Conservation (phyloP, 2,888 invertebrate species). For the Acanthosepion pharaonis region DNA sequence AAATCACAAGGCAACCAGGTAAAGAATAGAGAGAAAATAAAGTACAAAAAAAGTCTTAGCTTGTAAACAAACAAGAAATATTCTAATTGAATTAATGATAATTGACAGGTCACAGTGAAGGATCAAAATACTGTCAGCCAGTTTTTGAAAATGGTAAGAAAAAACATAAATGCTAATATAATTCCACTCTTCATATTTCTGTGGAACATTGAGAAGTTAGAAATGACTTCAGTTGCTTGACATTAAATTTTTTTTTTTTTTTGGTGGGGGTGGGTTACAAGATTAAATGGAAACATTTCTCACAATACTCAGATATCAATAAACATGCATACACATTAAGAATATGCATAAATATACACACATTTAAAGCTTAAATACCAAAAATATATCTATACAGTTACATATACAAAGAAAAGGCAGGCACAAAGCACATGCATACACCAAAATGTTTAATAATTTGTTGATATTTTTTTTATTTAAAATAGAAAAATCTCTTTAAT, state of each 20-base stretch:
- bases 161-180: neutral
- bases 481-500: too few species aligned
- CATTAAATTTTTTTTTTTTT: too few species aligned
- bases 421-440: neutral
- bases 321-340: neutral
- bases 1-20: neutral
- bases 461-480: too few species aligned
- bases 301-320: neutral
- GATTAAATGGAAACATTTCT: neutral
- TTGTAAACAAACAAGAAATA: neutral
- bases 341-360: neutral
- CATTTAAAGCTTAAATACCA: neutral
- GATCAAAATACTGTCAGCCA: neutral
- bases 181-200: neutral
- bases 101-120: neutral
- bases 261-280: too few species aligned
- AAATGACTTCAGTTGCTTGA: neutral
- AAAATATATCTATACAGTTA: neutral
- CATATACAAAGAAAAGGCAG: neutral
- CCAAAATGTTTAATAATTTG: neutral
- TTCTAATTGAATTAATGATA: neutral
- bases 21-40: neutral
- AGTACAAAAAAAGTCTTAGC: neutral
- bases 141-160: neutral
- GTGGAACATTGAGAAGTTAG: neutral